phyloP scores from a whole-genome alignment of 1,140 invertebrate genomes.

The Drosophila orena region DNA sequence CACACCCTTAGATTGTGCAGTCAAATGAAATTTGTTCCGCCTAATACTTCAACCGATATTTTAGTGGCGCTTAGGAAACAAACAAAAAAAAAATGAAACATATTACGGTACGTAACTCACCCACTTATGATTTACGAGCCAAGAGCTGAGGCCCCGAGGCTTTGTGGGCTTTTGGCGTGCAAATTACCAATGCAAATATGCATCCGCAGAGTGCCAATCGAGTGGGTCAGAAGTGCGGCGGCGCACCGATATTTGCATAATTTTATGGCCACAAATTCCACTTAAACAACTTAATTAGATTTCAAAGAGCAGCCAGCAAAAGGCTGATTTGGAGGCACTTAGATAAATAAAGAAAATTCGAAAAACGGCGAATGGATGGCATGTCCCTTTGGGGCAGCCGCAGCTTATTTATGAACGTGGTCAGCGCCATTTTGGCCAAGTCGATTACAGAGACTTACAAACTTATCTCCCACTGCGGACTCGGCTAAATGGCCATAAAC shows the following conservation, averaged over 20 bases:
- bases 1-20: not conserved
- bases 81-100: conserved; percentile 22
- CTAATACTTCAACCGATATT: not conserved
- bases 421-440: conserved; percentile 62
- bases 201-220: conserved; percentile 42
- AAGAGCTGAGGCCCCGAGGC: conserved; percentile 40
- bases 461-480: conserved; percentile 45
- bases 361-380: conserved; percentile 72
- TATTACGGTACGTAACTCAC: conserved; percentile 41
- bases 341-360: conserved; percentile 69
- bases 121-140: conserved; percentile 70
- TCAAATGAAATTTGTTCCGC: conserved; percentile 1
- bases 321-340: conserved; percentile 73
- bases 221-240: conserved; percentile 37
- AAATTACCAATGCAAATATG: conserved; percentile 79
- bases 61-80: conserved; percentile 10
- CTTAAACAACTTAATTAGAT: conserved; percentile 82
- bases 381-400: conserved; percentile 68
- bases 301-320: conserved; percentile 61
- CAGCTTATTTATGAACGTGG: conserved; percentile 61
- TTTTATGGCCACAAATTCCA: conserved; percentile 79
- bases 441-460: conserved; percentile 19
- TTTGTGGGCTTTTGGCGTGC: conserved; percentile 37
- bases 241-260: conserved; percentile 67
- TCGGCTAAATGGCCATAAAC: conserved; percentile 45